phyloP scores from a whole-genome alignment of 2,888 invertebrate genomes.

The Tetranychus truncatus region DNA sequence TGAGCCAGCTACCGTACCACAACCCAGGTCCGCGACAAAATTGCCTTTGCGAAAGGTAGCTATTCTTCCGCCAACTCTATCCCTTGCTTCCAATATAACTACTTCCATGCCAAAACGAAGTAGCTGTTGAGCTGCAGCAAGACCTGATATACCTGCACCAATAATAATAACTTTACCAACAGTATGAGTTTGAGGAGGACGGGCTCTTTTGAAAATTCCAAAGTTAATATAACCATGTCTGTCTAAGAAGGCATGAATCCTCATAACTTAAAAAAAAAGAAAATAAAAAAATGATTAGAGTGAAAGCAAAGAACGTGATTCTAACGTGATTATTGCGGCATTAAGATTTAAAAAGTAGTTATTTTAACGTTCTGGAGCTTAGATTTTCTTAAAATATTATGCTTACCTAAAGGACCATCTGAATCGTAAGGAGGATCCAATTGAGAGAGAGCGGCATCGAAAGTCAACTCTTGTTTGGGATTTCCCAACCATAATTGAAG shows the following conservation, averaged over 20 bases:
- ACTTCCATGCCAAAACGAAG: constrained; percentile 92
- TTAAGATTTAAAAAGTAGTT: too few species aligned
- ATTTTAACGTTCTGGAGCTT: constrained; percentile 40
- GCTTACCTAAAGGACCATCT: constrained; percentile 59
- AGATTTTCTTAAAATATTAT: constrained; percentile 32
- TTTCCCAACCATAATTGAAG: constrained; percentile 88
- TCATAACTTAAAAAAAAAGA: too few species aligned
- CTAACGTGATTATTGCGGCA: too few species aligned
- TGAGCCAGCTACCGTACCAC: constrained; percentile 92
- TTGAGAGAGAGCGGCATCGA: constrained; percentile 54
- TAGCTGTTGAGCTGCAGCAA: constrained; percentile 82
- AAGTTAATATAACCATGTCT: constrained; percentile 94
- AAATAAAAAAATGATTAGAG: too few species aligned
- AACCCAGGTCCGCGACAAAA: constrained; percentile 59
- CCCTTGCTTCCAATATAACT: constrained; percentile 48
- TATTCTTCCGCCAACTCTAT: constrained; percentile 87
- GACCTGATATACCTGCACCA: constrained; percentile 72
- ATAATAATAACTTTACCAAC: constrained; percentile 44
- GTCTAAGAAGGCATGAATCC: constrained; percentile 54
- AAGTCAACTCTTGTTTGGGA: constrained; percentile 71
- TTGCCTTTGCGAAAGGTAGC: constrained; percentile 82
- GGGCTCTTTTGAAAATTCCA: constrained; percentile 74
- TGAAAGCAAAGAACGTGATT: too few species aligned
- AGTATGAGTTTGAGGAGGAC: constrained; percentile 36
- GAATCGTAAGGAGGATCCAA: constrained; percentile 73